Evolutionary conservation across 2,797 vertebrate genomes (phyloP).

Genomic region (Parauchenoglanis punctatus): DNA sequence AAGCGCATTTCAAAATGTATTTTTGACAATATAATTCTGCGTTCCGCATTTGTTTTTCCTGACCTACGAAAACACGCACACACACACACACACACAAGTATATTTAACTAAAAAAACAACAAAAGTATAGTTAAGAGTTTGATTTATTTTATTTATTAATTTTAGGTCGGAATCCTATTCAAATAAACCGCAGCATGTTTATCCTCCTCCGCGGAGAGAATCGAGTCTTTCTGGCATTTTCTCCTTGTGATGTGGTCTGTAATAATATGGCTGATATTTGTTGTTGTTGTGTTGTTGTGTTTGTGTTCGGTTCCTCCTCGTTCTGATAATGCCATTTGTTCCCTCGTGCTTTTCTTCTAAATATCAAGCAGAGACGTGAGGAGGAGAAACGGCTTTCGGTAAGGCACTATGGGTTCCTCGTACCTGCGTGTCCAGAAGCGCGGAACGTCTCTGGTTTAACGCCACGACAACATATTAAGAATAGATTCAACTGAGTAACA

Average conservation of each 20-base stretch:
- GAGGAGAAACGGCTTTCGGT: slow-evolving; percentile 3
- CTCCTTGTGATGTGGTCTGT: slow-evolving; percentile 10
- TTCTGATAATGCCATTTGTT: slow-evolving; percentile 41
- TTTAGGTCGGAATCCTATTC: neutral
- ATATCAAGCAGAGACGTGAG: slow-evolving; percentile 40
- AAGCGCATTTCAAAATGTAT: no score
- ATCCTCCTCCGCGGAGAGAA: neutral
- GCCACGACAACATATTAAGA: neutral
- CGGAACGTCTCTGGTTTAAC: neutral
- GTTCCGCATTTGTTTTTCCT: no score
- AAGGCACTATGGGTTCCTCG: neutral
- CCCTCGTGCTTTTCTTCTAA: slow-evolving; percentile 45
- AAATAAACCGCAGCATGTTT: neutral
- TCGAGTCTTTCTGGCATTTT: slow-evolving; percentile 21
- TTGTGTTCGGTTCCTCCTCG: slow-evolving; percentile 28
- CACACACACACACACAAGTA: no score
- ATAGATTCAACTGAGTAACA: neutral
- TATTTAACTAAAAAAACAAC: no score
- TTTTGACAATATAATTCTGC: no score
- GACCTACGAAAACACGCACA: no score
- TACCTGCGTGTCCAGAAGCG: neutral
- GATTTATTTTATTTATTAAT: neutral
- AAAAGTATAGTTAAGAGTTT: no score
- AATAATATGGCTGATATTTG: slow-evolving; percentile 22
- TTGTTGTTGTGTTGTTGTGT: slow-evolving; percentile 25